phyloP scores from a whole-genome alignment of 1,140 invertebrate genomes.

The Chrysoperla carnea region DNA sequence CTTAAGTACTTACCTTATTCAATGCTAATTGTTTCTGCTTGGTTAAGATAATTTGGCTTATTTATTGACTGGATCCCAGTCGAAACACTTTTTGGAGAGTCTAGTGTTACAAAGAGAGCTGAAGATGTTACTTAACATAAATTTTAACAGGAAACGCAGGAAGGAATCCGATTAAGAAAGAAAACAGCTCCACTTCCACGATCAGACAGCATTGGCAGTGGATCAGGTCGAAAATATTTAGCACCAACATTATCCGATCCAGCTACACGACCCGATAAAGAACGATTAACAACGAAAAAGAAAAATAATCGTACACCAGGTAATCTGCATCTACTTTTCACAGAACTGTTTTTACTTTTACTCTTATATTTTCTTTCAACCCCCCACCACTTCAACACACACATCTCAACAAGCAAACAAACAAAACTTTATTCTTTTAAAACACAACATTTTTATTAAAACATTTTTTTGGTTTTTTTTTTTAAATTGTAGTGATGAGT shows the following conservation, averaged over 20 bases:
- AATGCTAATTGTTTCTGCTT: too few relatives aligned
- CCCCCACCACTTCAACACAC: not conserved
- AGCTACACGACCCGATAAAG: constrained; percentile 56
- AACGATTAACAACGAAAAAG: constrained; percentile 41
- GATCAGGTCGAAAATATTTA: constrained; percentile 64
- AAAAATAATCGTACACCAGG: constrained; percentile 40
- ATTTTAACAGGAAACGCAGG: not conserved
- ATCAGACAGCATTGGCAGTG: constrained; percentile 66
- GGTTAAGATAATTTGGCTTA: too few relatives aligned
- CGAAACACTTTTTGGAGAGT: too few relatives aligned
- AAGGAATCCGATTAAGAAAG: not conserved
- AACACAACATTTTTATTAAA: too few relatives aligned
- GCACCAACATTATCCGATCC: constrained; percentile 78
- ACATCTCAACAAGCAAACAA: not conserved
- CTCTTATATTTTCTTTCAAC: constrained; percentile 1
- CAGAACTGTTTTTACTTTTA: constrained; percentile 3
- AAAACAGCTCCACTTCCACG: constrained; percentile 36
- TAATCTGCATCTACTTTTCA: constrained; percentile 17
- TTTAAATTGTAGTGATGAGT: too few relatives aligned
- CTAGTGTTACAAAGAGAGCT: too few relatives aligned
- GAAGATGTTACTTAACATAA: too few relatives aligned
- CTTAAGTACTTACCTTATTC: too few relatives aligned
- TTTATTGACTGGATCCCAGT: too few relatives aligned
- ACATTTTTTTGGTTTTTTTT: too few relatives aligned
- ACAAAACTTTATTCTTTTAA: too few relatives aligned